Evolutionary conservation across 2,113 vertebrate species (phyloP).

Genomic region (Cavia porcellus): DNA sequence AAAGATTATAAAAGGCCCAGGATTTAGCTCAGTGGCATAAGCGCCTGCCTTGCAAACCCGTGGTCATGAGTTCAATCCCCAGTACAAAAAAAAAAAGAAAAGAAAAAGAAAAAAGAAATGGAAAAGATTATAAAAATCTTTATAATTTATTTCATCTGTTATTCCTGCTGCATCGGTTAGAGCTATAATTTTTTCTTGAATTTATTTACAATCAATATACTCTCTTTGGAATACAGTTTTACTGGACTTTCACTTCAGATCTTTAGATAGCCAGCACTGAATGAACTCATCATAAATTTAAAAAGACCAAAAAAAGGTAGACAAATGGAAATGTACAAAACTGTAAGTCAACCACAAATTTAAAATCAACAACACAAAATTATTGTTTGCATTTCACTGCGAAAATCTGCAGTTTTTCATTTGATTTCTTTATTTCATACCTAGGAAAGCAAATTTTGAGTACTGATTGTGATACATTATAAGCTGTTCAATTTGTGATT

Average conservation of each 20-base stretch:
- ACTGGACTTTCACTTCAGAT: constrained; percentile 80
- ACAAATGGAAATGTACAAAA: constrained; percentile 71
- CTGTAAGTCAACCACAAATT: constrained; percentile 89
- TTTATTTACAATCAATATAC: neutral
- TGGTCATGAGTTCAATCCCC: no score
- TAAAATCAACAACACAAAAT: constrained; percentile 86
- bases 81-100: no score
- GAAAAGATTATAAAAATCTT: constrained; percentile 53
- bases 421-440: constrained; percentile 79
- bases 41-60: no score
- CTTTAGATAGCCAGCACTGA: constrained; percentile 61
- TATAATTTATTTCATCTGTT: neutral
- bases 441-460: constrained; percentile 72
- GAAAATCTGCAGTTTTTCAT: constrained; percentile 79
- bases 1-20: constrained; percentile 15
- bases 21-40: no score
- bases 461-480: constrained; percentile 86
- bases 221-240: constrained; percentile 73
- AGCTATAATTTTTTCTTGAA: neutral
- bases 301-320: constrained; percentile 38
- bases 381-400: constrained; percentile 85
- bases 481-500: constrained; percentile 79
- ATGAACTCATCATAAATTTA: constrained; percentile 84
- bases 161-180: constrained; percentile 36
- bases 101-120: neutral